Conservation (phyloP, 1,140 invertebrate species). For the Macrostomum lignano region DNA sequence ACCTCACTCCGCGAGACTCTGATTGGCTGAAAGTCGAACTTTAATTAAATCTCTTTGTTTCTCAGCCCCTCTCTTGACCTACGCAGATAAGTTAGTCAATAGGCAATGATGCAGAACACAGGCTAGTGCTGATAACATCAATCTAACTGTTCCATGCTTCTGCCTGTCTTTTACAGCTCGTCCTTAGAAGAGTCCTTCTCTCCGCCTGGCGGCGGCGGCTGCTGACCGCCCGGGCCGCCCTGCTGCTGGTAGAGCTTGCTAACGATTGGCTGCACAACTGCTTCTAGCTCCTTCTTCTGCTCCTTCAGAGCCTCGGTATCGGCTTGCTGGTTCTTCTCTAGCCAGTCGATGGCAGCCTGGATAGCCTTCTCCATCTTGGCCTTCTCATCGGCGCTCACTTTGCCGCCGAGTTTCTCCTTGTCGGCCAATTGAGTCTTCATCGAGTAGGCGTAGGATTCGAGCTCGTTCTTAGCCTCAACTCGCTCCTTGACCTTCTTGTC, state of each 20-base stretch:
- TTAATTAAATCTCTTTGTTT: too few relatives aligned
- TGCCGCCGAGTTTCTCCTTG: constrained; percentile 85
- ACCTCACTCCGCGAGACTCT: too few relatives aligned
- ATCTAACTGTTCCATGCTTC: too few relatives aligned
- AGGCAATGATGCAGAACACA: too few relatives aligned
- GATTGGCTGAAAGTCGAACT: too few relatives aligned
- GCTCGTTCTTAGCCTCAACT: constrained; percentile 54
- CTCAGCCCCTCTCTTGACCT: too few relatives aligned
- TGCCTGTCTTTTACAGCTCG: constrained; percentile 5
- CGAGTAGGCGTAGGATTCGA: constrained; percentile 89
- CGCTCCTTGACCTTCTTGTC: constrained; percentile 41
- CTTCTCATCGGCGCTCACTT: constrained; percentile 64
- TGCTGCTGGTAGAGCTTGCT: constrained; percentile 16
- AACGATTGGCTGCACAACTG: constrained; percentile 54
- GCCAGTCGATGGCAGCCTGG: constrained; percentile 50
- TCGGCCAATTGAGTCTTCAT: constrained; percentile 86
- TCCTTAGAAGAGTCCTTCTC: constrained; percentile 18
- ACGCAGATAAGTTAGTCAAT: too few relatives aligned
- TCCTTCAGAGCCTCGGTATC: constrained; percentile 72
- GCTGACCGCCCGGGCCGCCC: constrained; percentile 10
- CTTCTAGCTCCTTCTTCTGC: constrained; percentile 54
- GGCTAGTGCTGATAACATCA: too few relatives aligned
- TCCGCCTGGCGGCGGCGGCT: constrained; percentile 10
- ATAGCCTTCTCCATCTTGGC: background rate
- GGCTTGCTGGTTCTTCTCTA: constrained; percentile 74